Evolutionary conservation across 23 tunicate species (phyloP), one percentile per base, ranked within the genome.

Genomic region (Trididemnum miniatum): DNA sequence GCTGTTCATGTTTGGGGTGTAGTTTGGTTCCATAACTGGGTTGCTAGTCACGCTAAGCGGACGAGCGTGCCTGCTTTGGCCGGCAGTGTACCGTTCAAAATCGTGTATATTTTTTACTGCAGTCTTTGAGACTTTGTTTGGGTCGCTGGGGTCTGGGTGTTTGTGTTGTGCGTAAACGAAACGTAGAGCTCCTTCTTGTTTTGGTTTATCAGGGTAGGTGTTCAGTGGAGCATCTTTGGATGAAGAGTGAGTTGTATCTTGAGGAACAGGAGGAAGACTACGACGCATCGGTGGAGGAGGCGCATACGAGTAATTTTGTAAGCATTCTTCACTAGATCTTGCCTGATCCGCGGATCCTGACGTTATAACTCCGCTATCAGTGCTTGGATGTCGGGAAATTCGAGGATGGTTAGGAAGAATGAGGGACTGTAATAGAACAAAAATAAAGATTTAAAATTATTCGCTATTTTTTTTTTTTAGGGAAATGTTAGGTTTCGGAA

Each of bases 341-440:
- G 54, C 12, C 9, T 9, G 54, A 62, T 62, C 67, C 26, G 26
- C 28, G 5, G 25, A 78, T 12, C 88, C 96, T 0, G 80, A 65
- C 20, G 78, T 76, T 34, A 81, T 52, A 31, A 90, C 78, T 0
- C 96, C 96, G 49, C 96, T 90, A 82, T 90, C 96, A 31, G 75
- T 76, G 51, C 89, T 84, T 9, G 96, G 86, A 2, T 89, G 79
- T 35, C 96, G 80, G 20, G 89, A 79, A 7, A 90, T 84, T 51
- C 80, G 89, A 22, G 89, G 96, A 51, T 80, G 89, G 79, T 90
- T 90, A 28, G 96, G 96, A 22, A 90, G 89, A 28, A 89, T 84
- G 32, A 90, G 59, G 24, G 84, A 28, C n/a, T n/a, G n/a, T n/a
- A n/a, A n/a, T n/a, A n/a, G n/a, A n/a, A n/a, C n/a, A n/a, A n/a